A percentile compares a stretch with the other conserved stretches of the same genome.
Evolutionary conservation across 2,888 invertebrate species (phyloP).

Genomic region (Clanis bilineata): DNA sequence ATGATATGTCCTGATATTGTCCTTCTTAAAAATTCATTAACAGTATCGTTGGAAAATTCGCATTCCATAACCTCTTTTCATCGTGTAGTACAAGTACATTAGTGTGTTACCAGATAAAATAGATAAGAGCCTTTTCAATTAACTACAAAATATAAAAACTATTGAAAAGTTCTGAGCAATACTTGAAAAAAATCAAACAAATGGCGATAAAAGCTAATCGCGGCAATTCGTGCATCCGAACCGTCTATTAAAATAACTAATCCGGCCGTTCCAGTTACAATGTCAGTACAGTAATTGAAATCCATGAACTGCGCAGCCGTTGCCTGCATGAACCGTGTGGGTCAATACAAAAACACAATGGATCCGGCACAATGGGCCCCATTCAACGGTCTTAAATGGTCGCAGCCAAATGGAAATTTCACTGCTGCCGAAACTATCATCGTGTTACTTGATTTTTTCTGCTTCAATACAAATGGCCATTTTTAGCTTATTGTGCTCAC

Average conservation of each 20-base stretch:
- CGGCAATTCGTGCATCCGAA: slow-evolving; percentile 15
- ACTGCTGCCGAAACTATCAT: slow-evolving; percentile 60
- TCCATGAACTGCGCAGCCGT: slow-evolving; percentile 51
- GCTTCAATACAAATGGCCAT: slow-evolving; percentile 23
- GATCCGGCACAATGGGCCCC: slow-evolving; percentile 60
- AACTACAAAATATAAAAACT: neutral
- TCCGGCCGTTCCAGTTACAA: slow-evolving; percentile 55
- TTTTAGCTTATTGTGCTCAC: slow-evolving; percentile 26
- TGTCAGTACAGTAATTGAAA: slow-evolving; percentile 67
- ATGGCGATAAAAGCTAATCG: slow-evolving; percentile 15
- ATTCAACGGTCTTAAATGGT: slow-evolving; percentile 72
- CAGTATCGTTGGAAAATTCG: no score
- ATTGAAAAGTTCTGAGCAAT: slow-evolving; percentile 13
- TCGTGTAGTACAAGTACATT: no score
- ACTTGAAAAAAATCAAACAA: slow-evolving; percentile 2
- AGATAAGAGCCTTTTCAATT: no score
- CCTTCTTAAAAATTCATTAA: no score
- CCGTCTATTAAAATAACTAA: slow-evolving; percentile 49
- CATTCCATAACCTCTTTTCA: no score
- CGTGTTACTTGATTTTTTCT: slow-evolving; percentile 49
- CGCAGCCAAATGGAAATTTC: slow-evolving; percentile 74
- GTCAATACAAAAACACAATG: slow-evolving; percentile 78
- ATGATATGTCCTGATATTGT: no score
- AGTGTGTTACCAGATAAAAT: no score
- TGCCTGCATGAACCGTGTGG: slow-evolving; percentile 60